Conservation (phyloP, 2,888 invertebrate species). For the Microctonus brassicae region DNA sequence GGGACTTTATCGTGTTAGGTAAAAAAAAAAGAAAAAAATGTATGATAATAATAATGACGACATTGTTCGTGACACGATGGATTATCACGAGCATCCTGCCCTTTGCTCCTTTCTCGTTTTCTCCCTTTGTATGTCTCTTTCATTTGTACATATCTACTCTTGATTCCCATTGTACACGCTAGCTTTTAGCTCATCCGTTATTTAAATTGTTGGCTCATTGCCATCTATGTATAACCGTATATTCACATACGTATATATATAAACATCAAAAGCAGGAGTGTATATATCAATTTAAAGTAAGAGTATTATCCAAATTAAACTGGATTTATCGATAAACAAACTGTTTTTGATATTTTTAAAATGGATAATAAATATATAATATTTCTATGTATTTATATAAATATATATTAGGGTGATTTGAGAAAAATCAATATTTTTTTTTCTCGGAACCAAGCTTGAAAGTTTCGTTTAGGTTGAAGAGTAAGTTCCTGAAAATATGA, state of each 20-base stretch:
- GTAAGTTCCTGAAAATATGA: too few species aligned
- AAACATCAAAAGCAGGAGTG: neutral
- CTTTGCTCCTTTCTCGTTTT: neutral
- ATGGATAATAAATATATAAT: too few species aligned
- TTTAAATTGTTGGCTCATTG: neutral
- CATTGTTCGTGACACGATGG: neutral
- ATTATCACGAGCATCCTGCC: neutral
- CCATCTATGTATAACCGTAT: neutral
- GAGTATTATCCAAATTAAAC: neutral
- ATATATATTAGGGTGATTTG: too few species aligned
- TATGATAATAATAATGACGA: neutral
- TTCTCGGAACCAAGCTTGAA: too few species aligned
- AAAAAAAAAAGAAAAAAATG: neutral
- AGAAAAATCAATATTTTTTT: too few species aligned
- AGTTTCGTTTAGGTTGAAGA: too few species aligned
- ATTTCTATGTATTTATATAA: too few species aligned
- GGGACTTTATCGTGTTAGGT: neutral
- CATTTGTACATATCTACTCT: neutral
- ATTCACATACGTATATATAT: neutral
- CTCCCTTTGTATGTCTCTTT: neutral
- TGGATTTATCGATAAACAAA: neutral
- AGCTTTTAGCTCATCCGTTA: constrained; percentile 6
- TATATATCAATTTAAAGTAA: neutral
- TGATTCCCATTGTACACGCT: neutral
- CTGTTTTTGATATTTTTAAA: neutral